Conservation (phyloP, 2,113 vertebrate genomes). For the Carassius gibelio region DNA sequence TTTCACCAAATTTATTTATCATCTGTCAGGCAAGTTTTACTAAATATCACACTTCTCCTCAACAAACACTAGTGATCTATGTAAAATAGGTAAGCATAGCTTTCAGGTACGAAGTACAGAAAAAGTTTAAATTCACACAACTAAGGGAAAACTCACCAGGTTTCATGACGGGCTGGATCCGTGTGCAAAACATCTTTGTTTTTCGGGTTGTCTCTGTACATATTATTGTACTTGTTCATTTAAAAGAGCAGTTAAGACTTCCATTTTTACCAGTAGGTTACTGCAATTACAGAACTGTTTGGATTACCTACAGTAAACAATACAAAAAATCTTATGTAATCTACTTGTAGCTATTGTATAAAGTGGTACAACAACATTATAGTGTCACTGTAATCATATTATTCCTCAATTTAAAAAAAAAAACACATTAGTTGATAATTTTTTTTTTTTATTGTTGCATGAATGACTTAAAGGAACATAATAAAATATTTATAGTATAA, state of each 20-base stretch:
- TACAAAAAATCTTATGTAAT: background rate
- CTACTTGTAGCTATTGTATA: background rate
- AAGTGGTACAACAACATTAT: background rate
- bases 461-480: background rate
- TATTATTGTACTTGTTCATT: background rate
- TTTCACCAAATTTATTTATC: background rate
- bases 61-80: too few species aligned
- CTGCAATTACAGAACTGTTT: background rate
- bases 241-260: background rate
- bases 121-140: background rate
- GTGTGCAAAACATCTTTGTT: background rate
- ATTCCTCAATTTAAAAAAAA: background rate
- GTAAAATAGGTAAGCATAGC: background rate
- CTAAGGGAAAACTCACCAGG: background rate
- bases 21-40: background rate
- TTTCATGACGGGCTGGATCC: background rate
- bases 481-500: constrained; percentile 20
- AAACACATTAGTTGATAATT: background rate
- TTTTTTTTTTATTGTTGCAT: constrained; percentile 11
- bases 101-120: background rate
- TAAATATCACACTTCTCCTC: too few species aligned
- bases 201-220: background rate
- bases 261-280: background rate
- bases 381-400: background rate
- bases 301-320: background rate